Evolutionary conservation across 1,140 invertebrate genomes (phyloP).

Genomic region (Popillia japonica): DNA sequence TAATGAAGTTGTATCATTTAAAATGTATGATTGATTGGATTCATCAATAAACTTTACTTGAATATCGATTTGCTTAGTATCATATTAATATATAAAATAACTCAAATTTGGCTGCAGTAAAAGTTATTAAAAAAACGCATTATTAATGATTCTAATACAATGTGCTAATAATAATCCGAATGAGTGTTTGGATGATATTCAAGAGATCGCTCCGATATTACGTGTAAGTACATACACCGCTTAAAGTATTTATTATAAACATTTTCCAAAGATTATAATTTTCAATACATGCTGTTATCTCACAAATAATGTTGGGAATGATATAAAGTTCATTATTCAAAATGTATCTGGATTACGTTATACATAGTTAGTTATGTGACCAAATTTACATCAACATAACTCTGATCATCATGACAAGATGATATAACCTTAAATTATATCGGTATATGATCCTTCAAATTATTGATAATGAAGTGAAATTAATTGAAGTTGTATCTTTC

Average conservation of each 20-base stretch:
- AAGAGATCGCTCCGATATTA: background rate
- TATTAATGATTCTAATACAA: background rate
- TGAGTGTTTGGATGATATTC: background rate
- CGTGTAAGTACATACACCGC: background rate
- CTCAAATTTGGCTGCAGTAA: too few species aligned
- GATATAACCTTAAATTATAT: conserved; percentile 16
- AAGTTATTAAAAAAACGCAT: background rate
- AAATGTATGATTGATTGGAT: too few species aligned
- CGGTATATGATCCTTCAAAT: conserved; percentile 1
- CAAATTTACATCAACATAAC: background rate
- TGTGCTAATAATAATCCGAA: background rate
- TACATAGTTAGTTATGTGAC: background rate
- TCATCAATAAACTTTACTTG: too few species aligned
- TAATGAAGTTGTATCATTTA: too few species aligned
- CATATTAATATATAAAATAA: too few species aligned
- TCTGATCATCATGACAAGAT: background rate
- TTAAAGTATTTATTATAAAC: background rate
- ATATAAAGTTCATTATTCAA: background rate
- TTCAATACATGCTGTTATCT: too few species aligned
- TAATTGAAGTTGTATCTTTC: background rate
- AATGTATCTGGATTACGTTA: background rate
- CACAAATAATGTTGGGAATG: background rate
- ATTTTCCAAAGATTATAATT: too few species aligned
- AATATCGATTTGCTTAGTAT: background rate
- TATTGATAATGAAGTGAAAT: background rate